These are phyloP conservation scores for Thalpophila matura DNA, from an alignment of 2,888 invertebrate species.

Conservation along the genomic window DNA sequence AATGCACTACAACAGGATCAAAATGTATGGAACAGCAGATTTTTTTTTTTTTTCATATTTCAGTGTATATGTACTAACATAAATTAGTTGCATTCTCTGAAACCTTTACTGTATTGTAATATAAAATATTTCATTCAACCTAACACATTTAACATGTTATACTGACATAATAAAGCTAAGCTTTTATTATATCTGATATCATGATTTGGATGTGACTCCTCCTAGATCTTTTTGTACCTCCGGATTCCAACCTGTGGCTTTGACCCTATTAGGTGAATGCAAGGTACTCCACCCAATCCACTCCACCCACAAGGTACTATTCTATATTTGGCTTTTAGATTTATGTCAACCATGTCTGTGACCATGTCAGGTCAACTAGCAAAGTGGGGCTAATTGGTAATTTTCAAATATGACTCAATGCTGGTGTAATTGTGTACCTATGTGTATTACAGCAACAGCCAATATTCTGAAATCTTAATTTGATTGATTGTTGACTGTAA, in stretches of 20 bases:
- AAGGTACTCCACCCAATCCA: too few species aligned
- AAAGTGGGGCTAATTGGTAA: conserved; percentile 38
- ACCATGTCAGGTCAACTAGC: conserved; percentile 29
- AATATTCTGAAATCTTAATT: background rate
- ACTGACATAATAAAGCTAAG: background rate
- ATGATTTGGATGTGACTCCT: background rate
- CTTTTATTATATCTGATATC: background rate
- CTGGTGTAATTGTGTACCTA: background rate
- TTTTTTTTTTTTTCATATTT: too few species aligned
- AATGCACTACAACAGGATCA: too few species aligned
- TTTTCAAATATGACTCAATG: conserved; percentile 21
- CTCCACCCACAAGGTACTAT: conserved; percentile 2
- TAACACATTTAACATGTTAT: too few species aligned
- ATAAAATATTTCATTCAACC: too few species aligned
- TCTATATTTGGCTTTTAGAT: conserved; percentile 10
- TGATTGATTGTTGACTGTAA: background rate
- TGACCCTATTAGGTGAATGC: conserved; percentile 4
- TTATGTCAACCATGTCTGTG: conserved; percentile 25
- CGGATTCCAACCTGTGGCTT: background rate
- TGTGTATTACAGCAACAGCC: background rate
- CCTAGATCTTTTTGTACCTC: background rate
- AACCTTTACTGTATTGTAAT: too few species aligned
- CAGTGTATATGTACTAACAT: too few species aligned
- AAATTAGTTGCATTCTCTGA: too few species aligned
- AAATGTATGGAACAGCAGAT: too few species aligned